Evolutionary conservation across 2,888 invertebrate species (phyloP).

Genomic region (Mylabris sibirica): DNA sequence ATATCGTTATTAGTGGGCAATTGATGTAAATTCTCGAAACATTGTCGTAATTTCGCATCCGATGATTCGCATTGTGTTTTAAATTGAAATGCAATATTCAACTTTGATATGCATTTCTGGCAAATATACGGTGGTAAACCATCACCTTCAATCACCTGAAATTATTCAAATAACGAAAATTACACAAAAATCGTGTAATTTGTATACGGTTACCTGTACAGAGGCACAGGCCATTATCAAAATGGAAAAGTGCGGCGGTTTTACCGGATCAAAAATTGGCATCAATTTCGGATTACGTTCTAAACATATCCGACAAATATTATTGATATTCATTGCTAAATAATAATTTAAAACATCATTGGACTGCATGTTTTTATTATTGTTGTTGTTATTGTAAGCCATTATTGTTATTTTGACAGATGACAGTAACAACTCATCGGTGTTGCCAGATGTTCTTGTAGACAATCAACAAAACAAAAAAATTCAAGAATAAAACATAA

Average conservation of each 20-base stretch:
- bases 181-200: not conserved
- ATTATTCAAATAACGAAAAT: constrained; percentile 20
- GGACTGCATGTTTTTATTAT: constrained; percentile 51
- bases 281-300: constrained; percentile 59
- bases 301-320: constrained; percentile 60
- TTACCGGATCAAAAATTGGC: constrained; percentile 60
- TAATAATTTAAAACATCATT: constrained; percentile 58
- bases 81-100: constrained; percentile 60
- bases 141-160: constrained; percentile 58
- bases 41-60: constrained; percentile 57
- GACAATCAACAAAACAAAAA: not conserved
- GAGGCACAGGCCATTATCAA: constrained; percentile 61
- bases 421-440: not conserved
- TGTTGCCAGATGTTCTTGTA: not conserved
- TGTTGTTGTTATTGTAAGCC: constrained; percentile 39
- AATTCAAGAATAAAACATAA: not conserved
- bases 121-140: constrained; percentile 59
- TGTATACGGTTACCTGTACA: constrained; percentile 56
- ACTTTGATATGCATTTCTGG: constrained; percentile 58
- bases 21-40: constrained; percentile 53
- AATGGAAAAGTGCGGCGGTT: constrained; percentile 60
- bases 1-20: constrained; percentile 52
- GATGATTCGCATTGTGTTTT: constrained; percentile 60
- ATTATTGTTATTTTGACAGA: constrained; percentile 30
- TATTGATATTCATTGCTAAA: constrained; percentile 59